Evolutionary conservation across 2,113 vertebrate genomes (phyloP).

Genomic region (Vimba vimba): DNA sequence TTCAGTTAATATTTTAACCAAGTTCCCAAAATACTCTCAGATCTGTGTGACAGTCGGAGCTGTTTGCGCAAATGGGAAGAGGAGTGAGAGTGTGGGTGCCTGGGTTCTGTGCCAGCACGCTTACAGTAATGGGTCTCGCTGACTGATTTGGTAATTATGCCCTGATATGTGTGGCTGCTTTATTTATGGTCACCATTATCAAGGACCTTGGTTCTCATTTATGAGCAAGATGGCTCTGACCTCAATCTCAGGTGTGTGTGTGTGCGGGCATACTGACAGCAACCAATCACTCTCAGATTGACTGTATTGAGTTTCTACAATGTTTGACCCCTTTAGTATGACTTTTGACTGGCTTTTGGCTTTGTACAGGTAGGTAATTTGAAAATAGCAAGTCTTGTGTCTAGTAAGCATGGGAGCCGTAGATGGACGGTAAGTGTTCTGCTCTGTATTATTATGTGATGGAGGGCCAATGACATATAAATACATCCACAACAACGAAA

Average conservation of each 20-base stretch:
- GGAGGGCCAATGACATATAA: not conserved
- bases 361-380: not conserved
- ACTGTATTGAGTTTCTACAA: constrained; percentile 69
- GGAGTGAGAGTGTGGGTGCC: constrained; percentile 7
- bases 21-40: constrained; percentile 29
- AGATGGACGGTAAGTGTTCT: constrained; percentile 12
- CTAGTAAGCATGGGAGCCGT: not conserved
- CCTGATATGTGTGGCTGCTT: constrained; percentile 47
- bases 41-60: constrained; percentile 25
- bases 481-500: not conserved
- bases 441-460: not conserved
- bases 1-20: constrained; percentile 38
- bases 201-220: constrained; percentile 52
- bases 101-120: constrained; percentile 41
- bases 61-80: constrained; percentile 29
- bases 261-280: constrained; percentile 29
- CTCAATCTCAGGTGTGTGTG: constrained; percentile 42
- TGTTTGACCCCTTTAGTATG: constrained; percentile 10
- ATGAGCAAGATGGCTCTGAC: constrained; percentile 48
- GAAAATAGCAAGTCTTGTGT: constrained; percentile 12
- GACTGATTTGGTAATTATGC: constrained; percentile 53
- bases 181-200: constrained; percentile 59
- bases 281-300: constrained; percentile 49
- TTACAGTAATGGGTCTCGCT: constrained; percentile 43
- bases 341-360: not conserved